Conservation (phyloP, 1,140 invertebrate genomes). For the Platorchestia sp. region DNA sequence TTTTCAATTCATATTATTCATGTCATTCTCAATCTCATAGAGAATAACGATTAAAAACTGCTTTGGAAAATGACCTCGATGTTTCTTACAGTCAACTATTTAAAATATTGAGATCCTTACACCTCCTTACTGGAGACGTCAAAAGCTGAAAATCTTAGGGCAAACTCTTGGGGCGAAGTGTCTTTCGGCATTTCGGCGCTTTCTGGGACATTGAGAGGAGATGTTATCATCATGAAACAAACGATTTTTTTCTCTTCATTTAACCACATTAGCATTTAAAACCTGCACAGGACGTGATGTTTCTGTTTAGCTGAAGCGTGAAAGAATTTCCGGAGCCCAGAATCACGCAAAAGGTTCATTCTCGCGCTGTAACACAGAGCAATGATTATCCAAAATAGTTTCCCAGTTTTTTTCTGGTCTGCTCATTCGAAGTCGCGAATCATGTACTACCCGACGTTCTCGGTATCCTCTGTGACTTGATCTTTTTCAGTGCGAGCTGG, state of each 20-base stretch:
- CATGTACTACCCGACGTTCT: not conserved
- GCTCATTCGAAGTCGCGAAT: not conserved
- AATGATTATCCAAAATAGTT: not conserved
- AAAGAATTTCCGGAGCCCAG: not conserved
- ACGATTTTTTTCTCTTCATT: not conserved
- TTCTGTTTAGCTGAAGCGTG: not conserved
- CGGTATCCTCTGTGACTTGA: not conserved
- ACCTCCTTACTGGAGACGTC: no score
- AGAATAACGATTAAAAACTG: no score
- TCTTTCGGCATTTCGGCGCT: not conserved
- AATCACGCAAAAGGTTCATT: not conserved
- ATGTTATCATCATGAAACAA: not conserved
- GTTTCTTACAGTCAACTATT: no score
- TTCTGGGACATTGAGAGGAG: not conserved
- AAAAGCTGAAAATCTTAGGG: no score
- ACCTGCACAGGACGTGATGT: not conserved
- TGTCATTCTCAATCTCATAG: no score
- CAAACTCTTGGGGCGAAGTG: not conserved
- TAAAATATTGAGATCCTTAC: no score
- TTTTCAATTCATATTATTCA: no score
- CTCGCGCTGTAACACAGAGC: not conserved
- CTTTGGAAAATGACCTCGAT: no score
- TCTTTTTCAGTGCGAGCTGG: not conserved
- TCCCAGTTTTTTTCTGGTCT: not conserved
- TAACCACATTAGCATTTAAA: not conserved